Evolutionary conservation across 2,888 invertebrate species (phyloP).

Genomic region (Miltochrista miniata): DNA sequence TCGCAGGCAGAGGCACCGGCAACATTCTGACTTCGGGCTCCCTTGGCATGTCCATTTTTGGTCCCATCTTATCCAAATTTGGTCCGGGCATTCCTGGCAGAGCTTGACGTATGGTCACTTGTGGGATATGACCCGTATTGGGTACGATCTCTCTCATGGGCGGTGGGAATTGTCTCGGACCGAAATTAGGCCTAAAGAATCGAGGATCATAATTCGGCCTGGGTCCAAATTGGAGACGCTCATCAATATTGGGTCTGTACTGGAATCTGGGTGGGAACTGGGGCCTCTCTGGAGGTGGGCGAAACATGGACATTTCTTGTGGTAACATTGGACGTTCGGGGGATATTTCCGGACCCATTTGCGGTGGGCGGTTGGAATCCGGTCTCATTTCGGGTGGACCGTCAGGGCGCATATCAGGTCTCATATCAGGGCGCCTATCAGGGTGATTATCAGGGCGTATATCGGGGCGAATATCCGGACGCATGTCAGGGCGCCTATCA

Average conservation of each 20-base stretch:
- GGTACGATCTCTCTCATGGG: conserved; percentile 56
- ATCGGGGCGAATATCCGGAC: too few species aligned
- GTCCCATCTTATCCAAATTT: conserved; percentile 19
- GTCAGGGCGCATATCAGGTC: too few species aligned
- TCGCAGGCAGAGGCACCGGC: conserved; percentile 62
- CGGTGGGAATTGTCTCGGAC: conserved; percentile 47
- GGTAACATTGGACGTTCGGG: conserved; percentile 48
- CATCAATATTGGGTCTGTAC: conserved; percentile 48
- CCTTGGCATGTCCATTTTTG: conserved; percentile 29
- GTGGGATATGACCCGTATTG: conserved; percentile 55
- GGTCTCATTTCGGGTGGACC: conserved; percentile 20
- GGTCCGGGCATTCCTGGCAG: conserved; percentile 35
- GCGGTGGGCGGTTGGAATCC: conserved; percentile 22
- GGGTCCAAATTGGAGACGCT: conserved; percentile 37
- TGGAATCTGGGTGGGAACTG: conserved; percentile 42
- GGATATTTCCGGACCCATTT: conserved; percentile 45
- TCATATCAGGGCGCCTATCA: conserved; percentile 21
- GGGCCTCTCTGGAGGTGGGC: conserved; percentile 40
- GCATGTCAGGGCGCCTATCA: conserved; percentile 21
- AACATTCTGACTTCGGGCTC: conserved; percentile 73
- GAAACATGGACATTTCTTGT: conserved; percentile 39
- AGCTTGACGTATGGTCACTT: conserved; percentile 64
- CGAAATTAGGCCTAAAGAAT: conserved; percentile 49
- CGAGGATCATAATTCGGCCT: conserved; percentile 52
- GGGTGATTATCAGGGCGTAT: conserved; percentile 29